phyloP scores from a whole-genome alignment of 2,113 vertebrate species.

The Barbus barbus region DNA sequence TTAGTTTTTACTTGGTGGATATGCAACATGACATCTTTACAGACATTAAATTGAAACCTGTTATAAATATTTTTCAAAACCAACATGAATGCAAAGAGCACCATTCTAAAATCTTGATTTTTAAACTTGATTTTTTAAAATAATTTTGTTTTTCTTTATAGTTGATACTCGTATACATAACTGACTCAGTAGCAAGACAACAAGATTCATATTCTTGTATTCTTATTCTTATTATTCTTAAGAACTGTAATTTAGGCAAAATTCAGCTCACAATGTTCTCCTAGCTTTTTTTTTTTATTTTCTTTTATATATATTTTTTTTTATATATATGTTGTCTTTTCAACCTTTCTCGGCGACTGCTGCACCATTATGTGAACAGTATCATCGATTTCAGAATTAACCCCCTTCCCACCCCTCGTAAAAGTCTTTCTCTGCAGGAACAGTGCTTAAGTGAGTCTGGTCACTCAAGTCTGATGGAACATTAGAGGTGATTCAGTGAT shows the following conservation, averaged over 20 bases:
- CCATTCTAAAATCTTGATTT: neutral
- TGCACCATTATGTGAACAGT: neutral
- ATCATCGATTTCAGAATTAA: conserved; percentile 27
- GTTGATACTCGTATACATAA: no score
- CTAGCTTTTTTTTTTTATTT: neutral
- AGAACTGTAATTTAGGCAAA: neutral
- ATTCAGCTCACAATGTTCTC: neutral
- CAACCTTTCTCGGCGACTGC: neutral
- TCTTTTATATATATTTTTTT: no score
- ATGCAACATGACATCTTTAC: no score
- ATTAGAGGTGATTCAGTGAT: conserved; percentile 28
- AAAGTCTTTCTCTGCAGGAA: conserved; percentile 11
- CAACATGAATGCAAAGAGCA: neutral
- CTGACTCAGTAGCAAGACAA: no score
- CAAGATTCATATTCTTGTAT: no score
- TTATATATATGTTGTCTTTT: no score
- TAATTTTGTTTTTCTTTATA: neutral
- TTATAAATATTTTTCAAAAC: no score
- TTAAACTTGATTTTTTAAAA: neutral
- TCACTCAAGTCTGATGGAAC: conserved; percentile 25
- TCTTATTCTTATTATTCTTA: no score
- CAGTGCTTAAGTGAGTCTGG: neutral
- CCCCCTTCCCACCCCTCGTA: neutral
- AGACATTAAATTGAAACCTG: no score
- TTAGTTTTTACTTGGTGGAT: no score